Evolutionary conservation across 2,113 vertebrate species (phyloP).

Genomic region (Spilogale gracilis): DNA sequence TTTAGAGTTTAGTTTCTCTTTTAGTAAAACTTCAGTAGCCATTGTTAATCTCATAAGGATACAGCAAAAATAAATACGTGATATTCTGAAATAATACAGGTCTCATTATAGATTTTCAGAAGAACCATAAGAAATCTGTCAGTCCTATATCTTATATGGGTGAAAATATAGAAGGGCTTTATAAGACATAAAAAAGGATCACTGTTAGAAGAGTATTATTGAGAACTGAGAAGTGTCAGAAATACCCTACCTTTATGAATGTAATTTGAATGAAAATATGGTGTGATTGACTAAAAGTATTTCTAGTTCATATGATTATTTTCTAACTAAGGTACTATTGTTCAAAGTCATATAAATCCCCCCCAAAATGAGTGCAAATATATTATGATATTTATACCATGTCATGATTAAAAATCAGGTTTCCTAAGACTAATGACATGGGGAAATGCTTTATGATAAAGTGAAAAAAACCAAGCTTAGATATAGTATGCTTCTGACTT

Average conservation of each 20-base stretch:
- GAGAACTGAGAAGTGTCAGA: slow-evolving; percentile 25
- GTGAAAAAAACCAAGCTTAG: neutral
- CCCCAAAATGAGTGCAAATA: slow-evolving; percentile 66
- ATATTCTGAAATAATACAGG: slow-evolving; percentile 56
- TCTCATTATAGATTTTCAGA: slow-evolving; percentile 11
- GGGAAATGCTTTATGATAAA: slow-evolving; percentile 55
- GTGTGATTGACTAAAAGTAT: slow-evolving; percentile 7
- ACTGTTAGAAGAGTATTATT: slow-evolving; percentile 10
- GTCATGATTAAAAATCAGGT: slow-evolving; percentile 55
- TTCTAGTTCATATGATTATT: slow-evolving; percentile 47
- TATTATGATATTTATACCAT: neutral
- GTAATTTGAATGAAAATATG: slow-evolving; percentile 56
- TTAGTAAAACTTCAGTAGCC: slow-evolving; percentile 31
- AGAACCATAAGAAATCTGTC: slow-evolving; percentile 36
- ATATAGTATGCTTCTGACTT: slow-evolving; percentile 38
- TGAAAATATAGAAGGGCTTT: slow-evolving; percentile 47
- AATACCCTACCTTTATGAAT: slow-evolving; percentile 40
- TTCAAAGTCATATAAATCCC: slow-evolving; percentile 33
- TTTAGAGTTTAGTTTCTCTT: slow-evolving; percentile 48
- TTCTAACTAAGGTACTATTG: slow-evolving; percentile 44
- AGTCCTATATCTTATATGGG: slow-evolving; percentile 19
- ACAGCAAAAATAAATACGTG: slow-evolving; percentile 40
- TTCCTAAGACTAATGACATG: slow-evolving; percentile 48
- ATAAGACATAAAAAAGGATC: slow-evolving; percentile 36
- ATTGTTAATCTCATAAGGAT: slow-evolving; percentile 32